Percentiles rank a stretch among this genome's conserved stretches.
Conservation (phyloP, 2,113 vertebrate species). For the Rynchops niger region DNA sequence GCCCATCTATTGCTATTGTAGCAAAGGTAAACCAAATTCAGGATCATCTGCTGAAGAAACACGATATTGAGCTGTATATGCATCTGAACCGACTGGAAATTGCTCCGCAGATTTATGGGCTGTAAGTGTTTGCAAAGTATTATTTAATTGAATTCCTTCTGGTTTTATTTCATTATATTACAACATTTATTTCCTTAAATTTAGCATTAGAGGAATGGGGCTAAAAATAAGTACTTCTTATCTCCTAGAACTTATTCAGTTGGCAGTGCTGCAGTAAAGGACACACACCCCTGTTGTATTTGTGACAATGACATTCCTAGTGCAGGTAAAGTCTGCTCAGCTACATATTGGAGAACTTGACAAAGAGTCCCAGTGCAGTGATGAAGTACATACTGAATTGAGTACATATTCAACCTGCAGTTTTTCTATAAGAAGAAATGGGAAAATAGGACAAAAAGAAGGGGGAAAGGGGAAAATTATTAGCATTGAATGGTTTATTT, state of each 20-base stretch:
- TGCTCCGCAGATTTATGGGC: slow-evolving; percentile 96
- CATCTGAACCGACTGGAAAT: slow-evolving; percentile 97
- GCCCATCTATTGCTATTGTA: slow-evolving; percentile 95
- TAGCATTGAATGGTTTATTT: background rate
- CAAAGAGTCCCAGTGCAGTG: background rate
- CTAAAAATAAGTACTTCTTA: background rate
- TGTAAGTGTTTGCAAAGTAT: slow-evolving; percentile 83
- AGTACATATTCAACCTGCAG: background rate
- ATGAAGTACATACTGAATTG: accelerated
- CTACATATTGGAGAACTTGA: background rate
- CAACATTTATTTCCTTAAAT: background rate
- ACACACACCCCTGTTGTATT: background rate
- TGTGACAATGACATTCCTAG: background rate
- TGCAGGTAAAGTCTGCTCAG: background rate
- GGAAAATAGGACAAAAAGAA: background rate
- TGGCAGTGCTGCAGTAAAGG: background rate
- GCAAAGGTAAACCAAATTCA: slow-evolving; percentile 98
- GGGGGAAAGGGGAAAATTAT: background rate
- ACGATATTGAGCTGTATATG: slow-evolving; percentile 95
- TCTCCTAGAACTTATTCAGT: background rate
- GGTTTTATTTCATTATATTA: background rate
- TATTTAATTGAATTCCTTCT: background rate
- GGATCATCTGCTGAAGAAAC: slow-evolving; percentile 95
- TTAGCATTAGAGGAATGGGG: background rate
- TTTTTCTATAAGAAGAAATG: background rate